These are phyloP conservation scores for Sternotherus odoratus DNA, from an alignment of 2,797 vertebrate species.

Conservation along the genomic window DNA sequence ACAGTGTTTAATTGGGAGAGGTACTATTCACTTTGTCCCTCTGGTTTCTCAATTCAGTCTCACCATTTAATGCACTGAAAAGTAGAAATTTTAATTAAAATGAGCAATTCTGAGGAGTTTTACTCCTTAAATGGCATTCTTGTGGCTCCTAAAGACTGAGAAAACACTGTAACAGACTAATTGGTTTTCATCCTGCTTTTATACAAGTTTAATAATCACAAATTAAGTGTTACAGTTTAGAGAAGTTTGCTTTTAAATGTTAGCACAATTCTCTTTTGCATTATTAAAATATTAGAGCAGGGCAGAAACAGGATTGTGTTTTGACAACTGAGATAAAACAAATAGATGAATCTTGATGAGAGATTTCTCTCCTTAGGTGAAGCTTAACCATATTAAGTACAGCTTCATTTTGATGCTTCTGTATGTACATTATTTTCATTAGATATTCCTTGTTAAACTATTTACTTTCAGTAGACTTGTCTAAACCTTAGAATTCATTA, in stretches of 20 bases:
- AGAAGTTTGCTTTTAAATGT: neutral
- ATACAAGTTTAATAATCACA: neutral
- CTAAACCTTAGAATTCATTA: neutral
- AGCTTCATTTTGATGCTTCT: neutral
- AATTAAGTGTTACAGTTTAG: neutral
- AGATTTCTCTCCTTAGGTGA: neutral
- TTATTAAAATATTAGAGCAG: neutral
- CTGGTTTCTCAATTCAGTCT: neutral
- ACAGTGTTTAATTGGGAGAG: neutral
- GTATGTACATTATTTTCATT: neutral
- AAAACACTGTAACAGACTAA: neutral
- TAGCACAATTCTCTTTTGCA: neutral
- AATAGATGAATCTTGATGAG: neutral
- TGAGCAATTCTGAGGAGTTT: neutral
- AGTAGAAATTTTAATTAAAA: neutral
- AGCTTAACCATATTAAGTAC: neutral
- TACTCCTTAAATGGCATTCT: neutral
- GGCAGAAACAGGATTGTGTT: neutral
- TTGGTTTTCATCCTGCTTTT: neutral
- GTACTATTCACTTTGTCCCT: neutral
- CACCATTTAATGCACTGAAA: neutral
- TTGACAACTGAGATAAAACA: neutral
- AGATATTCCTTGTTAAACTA: slow-evolving; percentile 9
- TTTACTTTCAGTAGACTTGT: neutral
- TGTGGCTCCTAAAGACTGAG: neutral